Conservation (phyloP, 2,113 vertebrate genomes). For the Ia io region DNA sequence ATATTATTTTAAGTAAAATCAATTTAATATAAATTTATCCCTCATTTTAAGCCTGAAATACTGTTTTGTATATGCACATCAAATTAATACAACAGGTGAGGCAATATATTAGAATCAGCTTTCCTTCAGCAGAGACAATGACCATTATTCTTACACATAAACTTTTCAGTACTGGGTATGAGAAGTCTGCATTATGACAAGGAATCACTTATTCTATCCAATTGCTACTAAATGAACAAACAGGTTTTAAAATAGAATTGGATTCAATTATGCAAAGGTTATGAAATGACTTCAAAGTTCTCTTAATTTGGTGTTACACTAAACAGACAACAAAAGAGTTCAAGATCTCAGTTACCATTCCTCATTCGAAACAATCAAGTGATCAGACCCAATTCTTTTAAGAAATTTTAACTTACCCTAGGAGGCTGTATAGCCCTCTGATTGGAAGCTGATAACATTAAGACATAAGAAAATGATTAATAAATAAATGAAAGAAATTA, state of each 20-base stretch:
- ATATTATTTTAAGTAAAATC: conserved; percentile 35
- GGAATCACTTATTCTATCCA: neutral
- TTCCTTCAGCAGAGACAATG: conserved; percentile 18
- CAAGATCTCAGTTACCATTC: conserved; percentile 75
- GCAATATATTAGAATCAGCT: neutral
- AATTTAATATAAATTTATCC: neutral
- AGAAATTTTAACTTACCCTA: conserved; percentile 85
- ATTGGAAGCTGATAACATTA: conserved; percentile 80
- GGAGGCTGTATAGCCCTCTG: conserved; percentile 84
- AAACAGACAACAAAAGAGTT: conserved; percentile 73
- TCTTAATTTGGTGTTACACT: conserved; percentile 76
- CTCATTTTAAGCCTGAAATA: neutral
- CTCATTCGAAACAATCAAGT: conserved; percentile 71
- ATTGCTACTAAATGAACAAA: conserved; percentile 11
- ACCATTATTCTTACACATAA: neutral
- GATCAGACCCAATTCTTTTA: conserved; percentile 79
- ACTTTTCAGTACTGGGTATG: neutral
- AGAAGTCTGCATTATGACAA: neutral
- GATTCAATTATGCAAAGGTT: neutral
- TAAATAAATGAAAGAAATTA: conserved; percentile 32
- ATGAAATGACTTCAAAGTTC: conserved; percentile 72
- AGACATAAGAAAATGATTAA: conserved; percentile 39
- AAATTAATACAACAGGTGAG: neutral
- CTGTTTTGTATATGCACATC: neutral
- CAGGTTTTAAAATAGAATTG: conserved; percentile 31